These are phyloP conservation scores for Masticophis lateralis DNA, from an alignment of 2,797 vertebrate genomes.

Conservation along the genomic window DNA sequence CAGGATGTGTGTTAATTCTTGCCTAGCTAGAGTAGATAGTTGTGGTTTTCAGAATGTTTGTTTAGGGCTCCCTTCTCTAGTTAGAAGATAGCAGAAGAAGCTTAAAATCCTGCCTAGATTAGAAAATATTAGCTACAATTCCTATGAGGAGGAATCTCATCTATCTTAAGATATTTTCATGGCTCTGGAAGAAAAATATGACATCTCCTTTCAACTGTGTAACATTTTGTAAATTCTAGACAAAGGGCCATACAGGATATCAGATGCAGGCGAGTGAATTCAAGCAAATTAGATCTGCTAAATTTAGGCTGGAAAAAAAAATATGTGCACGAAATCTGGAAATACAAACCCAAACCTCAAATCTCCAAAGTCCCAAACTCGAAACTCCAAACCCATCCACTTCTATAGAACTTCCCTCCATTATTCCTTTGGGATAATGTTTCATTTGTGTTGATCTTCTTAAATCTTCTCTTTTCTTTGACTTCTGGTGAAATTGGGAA, in stretches of 20 bases:
- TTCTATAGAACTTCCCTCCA: not conserved
- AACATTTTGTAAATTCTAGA: not conserved
- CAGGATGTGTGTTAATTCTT: not conserved
- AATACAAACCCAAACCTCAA: not conserved
- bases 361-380: not conserved
- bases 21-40: not conserved
- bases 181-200: not conserved
- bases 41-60: not conserved
- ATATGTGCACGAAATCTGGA: not conserved
- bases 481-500: conserved; percentile 37
- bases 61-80: not conserved
- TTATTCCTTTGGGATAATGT: not conserved
- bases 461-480: conserved; percentile 45
- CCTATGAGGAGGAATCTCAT: not conserved
- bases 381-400: too few relatives aligned
- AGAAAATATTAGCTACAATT: not conserved
- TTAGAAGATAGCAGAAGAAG: not conserved
- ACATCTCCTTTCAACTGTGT: not conserved
- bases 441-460: conserved; percentile 47
- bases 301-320: not conserved
- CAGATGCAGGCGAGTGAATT: not conserved
- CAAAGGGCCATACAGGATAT: not conserved
- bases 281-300: not conserved
- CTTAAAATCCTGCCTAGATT: not conserved
- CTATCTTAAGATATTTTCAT: not conserved